Base-by-base conservation (phyloP, 2,888 invertebrate species). In the Prostheceraeus crozeri region DNA sequence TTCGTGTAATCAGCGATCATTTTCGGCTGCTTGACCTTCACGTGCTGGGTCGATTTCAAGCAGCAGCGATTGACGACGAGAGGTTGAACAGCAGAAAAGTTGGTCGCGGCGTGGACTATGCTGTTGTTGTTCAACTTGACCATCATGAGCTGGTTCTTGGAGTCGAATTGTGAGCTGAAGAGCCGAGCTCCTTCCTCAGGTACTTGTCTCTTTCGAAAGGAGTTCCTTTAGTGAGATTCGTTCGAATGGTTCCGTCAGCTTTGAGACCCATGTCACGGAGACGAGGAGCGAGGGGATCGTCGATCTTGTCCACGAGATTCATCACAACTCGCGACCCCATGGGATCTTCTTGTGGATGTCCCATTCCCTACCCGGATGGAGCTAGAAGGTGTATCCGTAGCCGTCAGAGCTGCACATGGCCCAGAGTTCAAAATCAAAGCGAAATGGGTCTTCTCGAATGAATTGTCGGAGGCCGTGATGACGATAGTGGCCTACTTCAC, bases 1-100 rank as follows among this genome's bases (percentile, higher is more conserved):
- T 40, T 40, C 16, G 14, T 40, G 40, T 40, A 40, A 14, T 40
- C 40, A 40, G 40, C 40, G 40, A 40, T 40, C 40, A 40, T 40
- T 40, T 40, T 40, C 40, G 40, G 40, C 40, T 40, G 40, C 40
- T 40, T 40, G n/a, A 40, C 40, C 40, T 40, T 40, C 40, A 40
- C 40, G 14, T n/a, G 40, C 40, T 40, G 40, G 14, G 14, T 40
- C 40, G 40, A 40, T 40, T 40, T 40, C 19, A 21, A 40, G 40
- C 40, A 40, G 40, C 19, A 40, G 40, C 40, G 40, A 40, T 40
- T 40, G 40, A 40, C 40, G 40, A 40, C 40, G 19, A 40, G 40
- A 40, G 40, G 40, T 40, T 40, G 6, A 40, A 40, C 40, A 40
- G 40, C 14, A 14, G 40, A 40, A 40, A 40, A 4, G 40, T 40